Conservation (phyloP, 2,113 vertebrate species). For the Nanger granti region DNA sequence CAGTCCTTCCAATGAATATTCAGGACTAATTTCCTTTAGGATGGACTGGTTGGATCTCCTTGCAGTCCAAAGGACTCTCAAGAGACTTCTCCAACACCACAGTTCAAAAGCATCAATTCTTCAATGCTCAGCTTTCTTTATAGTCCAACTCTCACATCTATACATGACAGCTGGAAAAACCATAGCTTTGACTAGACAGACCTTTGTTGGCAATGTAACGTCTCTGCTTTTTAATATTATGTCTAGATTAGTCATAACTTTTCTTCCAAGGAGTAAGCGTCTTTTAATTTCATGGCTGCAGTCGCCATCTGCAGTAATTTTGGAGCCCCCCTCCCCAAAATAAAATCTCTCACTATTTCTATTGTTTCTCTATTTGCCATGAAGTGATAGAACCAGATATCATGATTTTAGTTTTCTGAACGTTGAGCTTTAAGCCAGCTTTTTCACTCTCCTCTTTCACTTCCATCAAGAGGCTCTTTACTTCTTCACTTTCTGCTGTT, state of each 20-base stretch:
- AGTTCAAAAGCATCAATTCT: not conserved
- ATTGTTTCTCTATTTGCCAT: not conserved
- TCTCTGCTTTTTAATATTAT: not conserved
- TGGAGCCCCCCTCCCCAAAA: not conserved
- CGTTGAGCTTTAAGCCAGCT: not conserved
- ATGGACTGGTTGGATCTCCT: not conserved
- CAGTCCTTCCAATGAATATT: not conserved
- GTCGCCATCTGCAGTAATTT: not conserved
- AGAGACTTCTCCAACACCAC: not conserved
- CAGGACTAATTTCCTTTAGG: not conserved
- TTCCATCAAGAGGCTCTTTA: not conserved
- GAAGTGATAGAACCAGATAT: not conserved
- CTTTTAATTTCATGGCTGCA: not conserved
- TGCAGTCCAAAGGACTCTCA: not conserved
- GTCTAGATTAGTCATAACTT: not conserved
- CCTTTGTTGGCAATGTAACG: rapidly evolving
- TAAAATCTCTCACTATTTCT: not conserved
- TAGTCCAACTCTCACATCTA: not conserved
- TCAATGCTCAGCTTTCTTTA: not conserved
- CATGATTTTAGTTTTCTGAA: not conserved
- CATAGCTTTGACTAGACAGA: not conserved
- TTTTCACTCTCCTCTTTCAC: not conserved
- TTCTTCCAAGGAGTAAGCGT: not conserved
- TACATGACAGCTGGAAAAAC: not conserved
- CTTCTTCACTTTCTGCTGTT: rapidly evolving